phyloP scores from a whole-genome alignment of 2,888 invertebrate genomes.

The Calameuta idolon region DNA sequence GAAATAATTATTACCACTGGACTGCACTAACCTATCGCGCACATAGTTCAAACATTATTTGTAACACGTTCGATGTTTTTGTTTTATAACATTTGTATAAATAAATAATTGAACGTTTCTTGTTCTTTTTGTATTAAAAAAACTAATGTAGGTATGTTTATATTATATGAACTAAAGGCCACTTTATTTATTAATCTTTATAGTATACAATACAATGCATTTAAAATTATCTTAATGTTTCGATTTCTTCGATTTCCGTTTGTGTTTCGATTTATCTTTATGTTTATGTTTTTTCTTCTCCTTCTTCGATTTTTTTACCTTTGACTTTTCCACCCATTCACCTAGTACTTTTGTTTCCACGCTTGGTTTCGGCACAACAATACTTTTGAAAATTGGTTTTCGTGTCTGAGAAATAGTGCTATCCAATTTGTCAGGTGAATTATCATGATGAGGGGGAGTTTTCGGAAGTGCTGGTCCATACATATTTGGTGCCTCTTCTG shows the following conservation, averaged over 20 bases:
- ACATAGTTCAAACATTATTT: constrained; percentile 30
- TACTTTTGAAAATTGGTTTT: constrained; percentile 48
- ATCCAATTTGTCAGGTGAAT: constrained; percentile 1
- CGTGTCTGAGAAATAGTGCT: not conserved
- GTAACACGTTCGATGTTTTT: constrained; percentile 39
- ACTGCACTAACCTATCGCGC: too few relatives aligned
- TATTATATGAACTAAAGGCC: too few relatives aligned
- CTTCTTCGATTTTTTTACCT: constrained; percentile 54
- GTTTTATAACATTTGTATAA: constrained; percentile 57
- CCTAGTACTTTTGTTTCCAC: constrained; percentile 29
- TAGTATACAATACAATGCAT: too few relatives aligned
- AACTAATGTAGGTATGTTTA: too few relatives aligned
- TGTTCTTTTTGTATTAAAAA: too few relatives aligned
- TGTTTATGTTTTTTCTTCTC: constrained; percentile 61
- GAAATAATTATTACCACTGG: too few relatives aligned
- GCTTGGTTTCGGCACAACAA: constrained; percentile 39
- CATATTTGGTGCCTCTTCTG: constrained; percentile 48
- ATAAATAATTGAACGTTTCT: constrained; percentile 34
- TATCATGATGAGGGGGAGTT: constrained; percentile 45
- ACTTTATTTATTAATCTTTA: too few relatives aligned
- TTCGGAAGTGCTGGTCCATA: constrained; percentile 75
- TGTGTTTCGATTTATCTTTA: constrained; percentile 51
- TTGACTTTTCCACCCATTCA: constrained; percentile 53
- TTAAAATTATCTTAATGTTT: constrained; percentile 33
- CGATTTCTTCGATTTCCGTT: constrained; percentile 56